These are phyloP conservation scores for Phocoena phocoena DNA, from an alignment of 2,113 vertebrate genomes.

Conservation along the genomic window DNA sequence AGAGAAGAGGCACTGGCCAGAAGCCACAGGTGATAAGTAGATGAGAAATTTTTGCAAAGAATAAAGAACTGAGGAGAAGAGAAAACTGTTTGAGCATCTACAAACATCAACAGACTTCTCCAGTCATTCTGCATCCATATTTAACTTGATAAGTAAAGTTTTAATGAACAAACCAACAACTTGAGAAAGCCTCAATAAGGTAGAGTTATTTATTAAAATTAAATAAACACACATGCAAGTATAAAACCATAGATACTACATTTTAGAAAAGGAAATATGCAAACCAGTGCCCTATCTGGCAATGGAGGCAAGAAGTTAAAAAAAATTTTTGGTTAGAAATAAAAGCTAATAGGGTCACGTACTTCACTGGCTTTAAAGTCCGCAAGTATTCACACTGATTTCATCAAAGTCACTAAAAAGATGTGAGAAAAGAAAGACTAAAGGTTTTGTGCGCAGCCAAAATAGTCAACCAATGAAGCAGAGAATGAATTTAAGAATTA, in stretches of 20 bases:
- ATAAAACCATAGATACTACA: background rate
- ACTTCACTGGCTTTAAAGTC: background rate
- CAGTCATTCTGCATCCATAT: background rate
- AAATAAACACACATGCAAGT: background rate
- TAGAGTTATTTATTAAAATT: background rate
- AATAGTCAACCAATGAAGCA: background rate
- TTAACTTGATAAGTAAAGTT: background rate
- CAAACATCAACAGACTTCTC: background rate
- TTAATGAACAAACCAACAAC: constrained; percentile 34
- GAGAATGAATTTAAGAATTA: background rate
- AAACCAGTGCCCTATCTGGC: background rate
- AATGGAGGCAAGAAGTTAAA: background rate
- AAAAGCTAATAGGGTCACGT: background rate
- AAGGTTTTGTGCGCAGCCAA: background rate
- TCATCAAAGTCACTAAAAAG: constrained; percentile 37
- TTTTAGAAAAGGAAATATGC: constrained; percentile 9
- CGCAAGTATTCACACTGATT: background rate
- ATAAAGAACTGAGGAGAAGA: background rate
- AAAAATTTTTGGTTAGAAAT: background rate
- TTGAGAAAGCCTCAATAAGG: constrained; percentile 23
- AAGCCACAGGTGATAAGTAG: background rate
- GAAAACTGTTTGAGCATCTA: background rate
- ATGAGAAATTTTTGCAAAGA: background rate
- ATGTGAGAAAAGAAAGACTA: background rate
- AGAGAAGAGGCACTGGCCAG: background rate